A percentile compares a stretch with the other conserved stretches of the same genome.
phyloP scores from a whole-genome alignment of 1,140 invertebrate genomes.

The Drosophila auraria region DNA sequence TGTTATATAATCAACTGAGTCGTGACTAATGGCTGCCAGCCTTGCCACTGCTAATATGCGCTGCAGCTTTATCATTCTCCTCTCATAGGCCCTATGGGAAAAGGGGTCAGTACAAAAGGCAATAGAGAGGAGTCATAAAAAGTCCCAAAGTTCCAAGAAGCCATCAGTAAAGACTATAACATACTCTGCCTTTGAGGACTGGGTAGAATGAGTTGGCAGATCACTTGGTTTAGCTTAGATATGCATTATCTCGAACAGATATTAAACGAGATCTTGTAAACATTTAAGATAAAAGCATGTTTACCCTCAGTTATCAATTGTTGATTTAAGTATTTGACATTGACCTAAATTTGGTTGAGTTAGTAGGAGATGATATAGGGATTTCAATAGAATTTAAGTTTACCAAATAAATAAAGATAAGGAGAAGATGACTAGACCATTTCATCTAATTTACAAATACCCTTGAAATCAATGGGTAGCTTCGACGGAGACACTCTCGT shows the following conservation, averaged over 20 bases:
- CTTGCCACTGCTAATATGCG: constrained; percentile 16
- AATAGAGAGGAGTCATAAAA: constrained; percentile 12
- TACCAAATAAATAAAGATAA: neutral
- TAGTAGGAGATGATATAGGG: neutral
- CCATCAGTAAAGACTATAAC: neutral
- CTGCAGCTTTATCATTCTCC: constrained; percentile 23
- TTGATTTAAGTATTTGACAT: neutral
- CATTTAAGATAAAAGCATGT: constrained; percentile 1
- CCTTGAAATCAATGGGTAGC: constrained; percentile 14
- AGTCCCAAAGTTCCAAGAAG: constrained; percentile 5
- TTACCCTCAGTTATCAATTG: neutral
- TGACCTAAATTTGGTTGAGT: constrained; percentile 1
- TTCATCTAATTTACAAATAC: neutral
- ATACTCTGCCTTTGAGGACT: neutral
- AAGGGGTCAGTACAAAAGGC: constrained; percentile 20
- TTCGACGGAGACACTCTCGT: neutral
- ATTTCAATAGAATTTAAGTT: neutral
- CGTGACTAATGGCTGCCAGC: constrained; percentile 46
- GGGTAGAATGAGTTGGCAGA: neutral
- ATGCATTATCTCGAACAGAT: constrained; percentile 11
- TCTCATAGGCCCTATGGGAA: constrained; percentile 6
- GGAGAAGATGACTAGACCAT: neutral
- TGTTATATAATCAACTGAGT: constrained; percentile 43
- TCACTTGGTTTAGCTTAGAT: neutral
- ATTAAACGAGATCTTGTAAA: constrained; percentile 5